Evolutionary conservation across 23 tunicate genomes (phyloP), one percentile per base, ranked within the genome.

Genomic region (Diplosoma virens): DNA sequence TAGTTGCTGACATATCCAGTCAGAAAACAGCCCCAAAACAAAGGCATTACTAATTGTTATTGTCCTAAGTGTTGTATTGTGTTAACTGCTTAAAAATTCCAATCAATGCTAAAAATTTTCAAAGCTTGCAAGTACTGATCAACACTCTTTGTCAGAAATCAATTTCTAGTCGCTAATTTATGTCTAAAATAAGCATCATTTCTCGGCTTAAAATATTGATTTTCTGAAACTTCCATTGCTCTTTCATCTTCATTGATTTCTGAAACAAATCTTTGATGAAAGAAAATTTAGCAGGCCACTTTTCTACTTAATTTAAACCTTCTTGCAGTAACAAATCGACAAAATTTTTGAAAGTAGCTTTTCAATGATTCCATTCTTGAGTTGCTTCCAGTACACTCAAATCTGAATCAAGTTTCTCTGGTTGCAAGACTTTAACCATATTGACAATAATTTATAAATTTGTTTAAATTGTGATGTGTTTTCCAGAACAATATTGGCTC

Each of bases 351-450:
- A 64, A 64, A 27, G 71, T 64, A 4, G 71, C 9, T 29, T 29
- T 29, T 35, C 71, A 64, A 35, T 64, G 71, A 31, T 7, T 6
- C 71, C 71, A 64, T 9, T 24, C 71, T 64, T 23, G 11, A 29
- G 34, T 18, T 64, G 71, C 71, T 7, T 64, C 37, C 6, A 18
- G n/a, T 64, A 35, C 26, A 64, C n/a, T 23, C 14, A 35, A n/a
- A 31, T 64, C 34, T 3, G 71, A 5, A 27, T 64, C 71, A 3
- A 64, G 71, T 64, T 35, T 30, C n/a, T 64, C 71, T 7, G 71
- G 71, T 64, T n/a, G 14, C 71, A 64, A 31, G 16, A 64, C 71
- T 31, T 64, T 64, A 7, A 25, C 71, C 71, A 64, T 55, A 4
- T 24, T 4, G 22, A 17, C 22, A 55, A 5, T 7, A 41, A 7